Evolutionary conservation across 2,797 vertebrate species (phyloP).

Genomic region (Ctenopoma multispine): DNA sequence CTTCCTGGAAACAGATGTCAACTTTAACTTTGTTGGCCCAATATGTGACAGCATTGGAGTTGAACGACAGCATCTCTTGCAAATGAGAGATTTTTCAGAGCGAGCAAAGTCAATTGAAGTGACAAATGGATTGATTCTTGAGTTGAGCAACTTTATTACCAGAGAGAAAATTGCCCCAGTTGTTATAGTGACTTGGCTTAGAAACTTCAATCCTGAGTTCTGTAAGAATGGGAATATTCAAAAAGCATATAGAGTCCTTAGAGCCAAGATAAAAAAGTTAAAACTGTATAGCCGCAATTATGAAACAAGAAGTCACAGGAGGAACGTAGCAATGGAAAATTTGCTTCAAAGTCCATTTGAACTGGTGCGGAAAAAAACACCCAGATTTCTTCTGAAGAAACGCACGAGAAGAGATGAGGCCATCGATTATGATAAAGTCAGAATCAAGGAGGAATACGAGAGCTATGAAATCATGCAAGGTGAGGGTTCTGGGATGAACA

Average conservation of each 20-base stretch:
- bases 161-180: slow-evolving; percentile 82
- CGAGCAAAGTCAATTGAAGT: slow-evolving; percentile 78
- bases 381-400: slow-evolving; percentile 59
- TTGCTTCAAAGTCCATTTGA: slow-evolving; percentile 84
- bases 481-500: slow-evolving; percentile 9
- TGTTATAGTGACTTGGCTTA: slow-evolving; percentile 82
- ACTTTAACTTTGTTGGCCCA: slow-evolving; percentile 86
- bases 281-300: slow-evolving; percentile 69
- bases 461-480: slow-evolving; percentile 48
- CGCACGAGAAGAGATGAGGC: slow-evolving; percentile 56
- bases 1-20: slow-evolving; percentile 80
- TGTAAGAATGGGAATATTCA: slow-evolving; percentile 78
- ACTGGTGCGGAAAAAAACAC: slow-evolving; percentile 53
- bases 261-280: slow-evolving; percentile 74
- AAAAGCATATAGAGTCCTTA: slow-evolving; percentile 74
- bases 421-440: slow-evolving; percentile 39
- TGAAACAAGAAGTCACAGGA: slow-evolving; percentile 80
- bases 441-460: slow-evolving; percentile 60
- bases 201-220: slow-evolving; percentile 80
- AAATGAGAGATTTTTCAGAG: slow-evolving; percentile 83
- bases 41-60: slow-evolving; percentile 86
- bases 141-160: slow-evolving; percentile 79
- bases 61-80: slow-evolving; percentile 80
- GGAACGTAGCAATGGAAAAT: slow-evolving; percentile 72
- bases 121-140: slow-evolving; percentile 84